phyloP scores from a whole-genome alignment of 2,888 invertebrate species.

The Campoletis raptor region DNA sequence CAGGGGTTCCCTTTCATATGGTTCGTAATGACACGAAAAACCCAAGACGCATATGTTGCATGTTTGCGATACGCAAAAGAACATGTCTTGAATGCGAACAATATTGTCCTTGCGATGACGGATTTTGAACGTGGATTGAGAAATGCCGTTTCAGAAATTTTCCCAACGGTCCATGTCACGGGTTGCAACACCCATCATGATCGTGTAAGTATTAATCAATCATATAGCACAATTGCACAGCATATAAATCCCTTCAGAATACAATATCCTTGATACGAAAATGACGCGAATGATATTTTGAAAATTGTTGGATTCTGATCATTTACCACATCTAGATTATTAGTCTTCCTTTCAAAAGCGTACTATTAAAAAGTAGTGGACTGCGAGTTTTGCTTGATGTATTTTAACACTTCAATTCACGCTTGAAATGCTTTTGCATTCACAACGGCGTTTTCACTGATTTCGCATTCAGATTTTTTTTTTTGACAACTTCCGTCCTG shows the following conservation, averaged over 20 bases:
- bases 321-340: not conserved
- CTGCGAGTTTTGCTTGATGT: too few relatives aligned
- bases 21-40: conserved; percentile 2
- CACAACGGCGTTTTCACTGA: not conserved
- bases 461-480: conserved; percentile 3
- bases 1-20: conserved; percentile 29
- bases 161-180: not conserved
- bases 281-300: not conserved
- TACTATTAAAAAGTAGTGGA: too few relatives aligned
- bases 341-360: too few relatives aligned
- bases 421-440: too few relatives aligned
- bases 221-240: not conserved
- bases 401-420: too few relatives aligned
- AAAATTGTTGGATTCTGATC: not conserved
- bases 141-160: not conserved
- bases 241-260: not conserved
- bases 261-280: not conserved
- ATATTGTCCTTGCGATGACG: not conserved
- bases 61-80: conserved; percentile 7
- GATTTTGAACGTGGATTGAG: conserved; percentile 9
- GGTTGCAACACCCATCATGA: conserved; percentile 23
- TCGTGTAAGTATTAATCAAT: conserved; percentile 31
- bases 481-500: too few relatives aligned
- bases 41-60: conserved; percentile 9
- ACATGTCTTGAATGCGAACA: not conserved